Evolutionary conservation across 2,888 invertebrate species (phyloP).

Genomic region (Branchipolynoe longqiensis): DNA sequence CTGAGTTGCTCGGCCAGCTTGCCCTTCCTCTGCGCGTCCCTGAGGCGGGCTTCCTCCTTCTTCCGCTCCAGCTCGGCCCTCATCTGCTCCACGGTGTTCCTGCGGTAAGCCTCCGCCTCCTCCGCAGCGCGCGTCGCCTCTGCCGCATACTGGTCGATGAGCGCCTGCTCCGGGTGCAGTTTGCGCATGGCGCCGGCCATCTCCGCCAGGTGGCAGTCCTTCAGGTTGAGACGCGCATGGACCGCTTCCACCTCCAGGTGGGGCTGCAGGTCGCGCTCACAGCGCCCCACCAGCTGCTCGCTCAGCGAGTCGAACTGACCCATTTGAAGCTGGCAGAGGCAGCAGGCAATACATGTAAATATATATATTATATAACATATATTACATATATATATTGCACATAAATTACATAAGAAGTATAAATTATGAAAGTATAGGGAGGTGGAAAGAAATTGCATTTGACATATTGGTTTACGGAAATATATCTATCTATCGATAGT

Average conservation of each 20-base stretch:
- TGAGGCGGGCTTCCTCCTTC: constrained; percentile 72
- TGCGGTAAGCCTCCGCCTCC: constrained; percentile 71
- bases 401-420: too few relatives aligned
- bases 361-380: too few relatives aligned
- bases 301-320: constrained; percentile 77
- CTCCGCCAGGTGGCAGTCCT: constrained; percentile 77
- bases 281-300: constrained; percentile 70
- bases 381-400: too few relatives aligned
- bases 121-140: constrained; percentile 70
- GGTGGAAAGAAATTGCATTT: too few relatives aligned
- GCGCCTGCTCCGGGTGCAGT: constrained; percentile 72
- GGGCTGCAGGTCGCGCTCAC: constrained; percentile 72
- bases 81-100: constrained; percentile 73
- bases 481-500: neutral
- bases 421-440: too few relatives aligned
- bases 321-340: constrained; percentile 70
- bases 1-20: constrained; percentile 72
- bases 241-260: constrained; percentile 74
- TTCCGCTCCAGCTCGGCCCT: constrained; percentile 73
- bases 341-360: neutral
- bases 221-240: constrained; percentile 74
- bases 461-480: too few relatives aligned
- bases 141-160: constrained; percentile 74
- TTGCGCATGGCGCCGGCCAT: constrained; percentile 77
- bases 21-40: constrained; percentile 74